Percentiles rank a stretch among this genome's conserved stretches.
phyloP scores from a whole-genome alignment of 2,888 invertebrate species.

The Graphium colonna region DNA sequence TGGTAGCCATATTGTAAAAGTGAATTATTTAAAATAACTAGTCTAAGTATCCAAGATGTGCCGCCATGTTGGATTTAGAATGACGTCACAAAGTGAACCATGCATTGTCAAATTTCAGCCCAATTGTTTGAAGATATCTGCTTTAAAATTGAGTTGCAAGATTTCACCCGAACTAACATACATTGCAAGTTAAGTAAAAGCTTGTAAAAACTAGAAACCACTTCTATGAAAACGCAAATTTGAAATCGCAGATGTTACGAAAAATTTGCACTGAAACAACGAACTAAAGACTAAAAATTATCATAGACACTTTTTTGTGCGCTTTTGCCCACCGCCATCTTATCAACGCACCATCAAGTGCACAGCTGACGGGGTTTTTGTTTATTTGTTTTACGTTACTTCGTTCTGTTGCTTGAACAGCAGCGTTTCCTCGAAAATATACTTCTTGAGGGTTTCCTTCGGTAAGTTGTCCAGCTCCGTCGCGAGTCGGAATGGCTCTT shows the following conservation, averaged over 20 bases:
- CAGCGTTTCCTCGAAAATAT: slow-evolving; percentile 97
- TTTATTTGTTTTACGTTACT: slow-evolving; percentile 48
- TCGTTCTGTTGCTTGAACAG: slow-evolving; percentile 83
- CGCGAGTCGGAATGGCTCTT: slow-evolving; percentile 98
- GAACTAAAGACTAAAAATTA: slow-evolving; percentile 26
- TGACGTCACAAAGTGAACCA: no score
- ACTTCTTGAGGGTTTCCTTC: slow-evolving; percentile 96
- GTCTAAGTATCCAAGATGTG: no score
- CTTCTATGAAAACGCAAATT: neutral
- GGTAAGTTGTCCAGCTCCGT: slow-evolving; percentile 99
- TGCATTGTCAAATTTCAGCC: no score
- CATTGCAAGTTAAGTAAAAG: no score
- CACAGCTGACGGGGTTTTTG: neutral
- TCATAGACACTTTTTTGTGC: slow-evolving; percentile 23
- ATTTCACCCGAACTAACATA: no score
- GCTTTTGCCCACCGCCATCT: slow-evolving; percentile 14
- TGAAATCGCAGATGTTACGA: slow-evolving; percentile 16
- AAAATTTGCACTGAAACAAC: slow-evolving; percentile 20
- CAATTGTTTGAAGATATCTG: no score
- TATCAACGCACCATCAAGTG: neutral
- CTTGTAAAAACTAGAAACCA: neutral
- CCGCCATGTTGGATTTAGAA: no score
- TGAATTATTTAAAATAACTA: no score
- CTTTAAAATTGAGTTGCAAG: no score
- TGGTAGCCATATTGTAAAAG: no score